These are phyloP conservation scores for Chionodraco myersi DNA, from an alignment of 2,113 vertebrate species.

Conservation along the genomic window DNA sequence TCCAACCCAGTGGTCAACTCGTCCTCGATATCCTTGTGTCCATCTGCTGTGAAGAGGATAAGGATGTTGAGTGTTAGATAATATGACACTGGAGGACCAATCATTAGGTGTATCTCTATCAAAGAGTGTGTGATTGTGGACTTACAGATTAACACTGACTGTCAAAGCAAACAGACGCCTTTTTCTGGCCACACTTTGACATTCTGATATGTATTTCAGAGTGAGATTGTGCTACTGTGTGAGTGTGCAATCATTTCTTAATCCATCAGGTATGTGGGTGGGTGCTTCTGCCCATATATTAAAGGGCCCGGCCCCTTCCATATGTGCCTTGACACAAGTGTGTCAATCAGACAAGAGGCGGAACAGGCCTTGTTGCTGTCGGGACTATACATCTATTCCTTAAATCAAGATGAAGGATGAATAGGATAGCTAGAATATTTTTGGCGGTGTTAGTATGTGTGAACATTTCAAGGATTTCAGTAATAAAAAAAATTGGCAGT, in stretches of 20 bases:
- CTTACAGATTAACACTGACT: conserved; percentile 19
- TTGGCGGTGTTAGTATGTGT: neutral
- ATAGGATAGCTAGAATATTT: conserved; percentile 6
- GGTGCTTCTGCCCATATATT: neutral
- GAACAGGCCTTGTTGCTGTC: conserved; percentile 13
- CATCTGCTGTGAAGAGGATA: conserved; percentile 81
- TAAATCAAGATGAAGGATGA: conserved; percentile 11
- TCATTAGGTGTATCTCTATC: too few species aligned
- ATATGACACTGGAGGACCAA: too few species aligned
- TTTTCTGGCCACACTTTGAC: conserved; percentile 9
- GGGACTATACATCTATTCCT: conserved; percentile 1
- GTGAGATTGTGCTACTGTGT: neutral
- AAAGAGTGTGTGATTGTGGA: neutral
- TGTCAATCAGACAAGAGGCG: conserved; percentile 18
- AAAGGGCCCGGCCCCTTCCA: neutral
- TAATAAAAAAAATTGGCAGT: neutral
- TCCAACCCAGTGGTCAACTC: conserved; percentile 97
- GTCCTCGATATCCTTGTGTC: conserved; percentile 98
- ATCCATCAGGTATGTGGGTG: conserved; percentile 14
- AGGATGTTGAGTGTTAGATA: neutral
- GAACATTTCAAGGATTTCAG: neutral
- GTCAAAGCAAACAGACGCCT: conserved; percentile 19
- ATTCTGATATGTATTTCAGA: neutral
- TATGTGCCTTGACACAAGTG: conserved; percentile 16
- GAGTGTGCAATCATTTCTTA: conserved; percentile 15